phyloP scores from a whole-genome alignment of 2,113 vertebrate genomes.

The Tragelaphus imberbis region DNA sequence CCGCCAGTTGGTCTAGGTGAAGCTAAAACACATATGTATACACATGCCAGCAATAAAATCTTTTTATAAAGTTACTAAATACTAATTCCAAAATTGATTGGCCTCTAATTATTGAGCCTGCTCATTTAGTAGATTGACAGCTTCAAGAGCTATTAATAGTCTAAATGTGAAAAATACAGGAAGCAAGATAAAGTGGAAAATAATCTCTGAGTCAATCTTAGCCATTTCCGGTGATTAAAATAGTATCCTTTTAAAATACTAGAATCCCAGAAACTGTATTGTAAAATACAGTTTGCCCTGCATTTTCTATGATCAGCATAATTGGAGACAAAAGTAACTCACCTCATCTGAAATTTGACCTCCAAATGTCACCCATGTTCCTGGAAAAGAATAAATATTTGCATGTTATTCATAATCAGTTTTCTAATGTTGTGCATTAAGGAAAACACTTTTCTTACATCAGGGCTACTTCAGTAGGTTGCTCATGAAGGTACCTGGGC shows the following conservation, averaged over 20 bases:
- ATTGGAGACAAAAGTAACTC: constrained; percentile 63
- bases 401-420: constrained; percentile 13
- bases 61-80: not conserved
- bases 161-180: not conserved
- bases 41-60: not conserved
- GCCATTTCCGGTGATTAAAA: not conserved
- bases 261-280: not conserved
- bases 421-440: not conserved
- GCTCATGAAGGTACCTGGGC: not conserved
- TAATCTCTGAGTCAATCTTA: not conserved
- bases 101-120: not conserved
- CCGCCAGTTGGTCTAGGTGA: not conserved
- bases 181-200: not conserved
- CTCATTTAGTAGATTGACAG: not conserved
- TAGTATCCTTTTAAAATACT: not conserved
- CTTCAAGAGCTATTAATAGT: not conserved
- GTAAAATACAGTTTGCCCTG: not conserved
- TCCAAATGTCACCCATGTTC: constrained; percentile 99
- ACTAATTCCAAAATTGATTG: not conserved
- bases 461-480: not conserved
- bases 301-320: not conserved
- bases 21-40: not conserved
- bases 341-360: constrained; percentile 98
- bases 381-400: constrained; percentile 78
- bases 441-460: not conserved